Conservation (phyloP, 1,140 invertebrate genomes). For the Leptinotarsa lineolata region DNA sequence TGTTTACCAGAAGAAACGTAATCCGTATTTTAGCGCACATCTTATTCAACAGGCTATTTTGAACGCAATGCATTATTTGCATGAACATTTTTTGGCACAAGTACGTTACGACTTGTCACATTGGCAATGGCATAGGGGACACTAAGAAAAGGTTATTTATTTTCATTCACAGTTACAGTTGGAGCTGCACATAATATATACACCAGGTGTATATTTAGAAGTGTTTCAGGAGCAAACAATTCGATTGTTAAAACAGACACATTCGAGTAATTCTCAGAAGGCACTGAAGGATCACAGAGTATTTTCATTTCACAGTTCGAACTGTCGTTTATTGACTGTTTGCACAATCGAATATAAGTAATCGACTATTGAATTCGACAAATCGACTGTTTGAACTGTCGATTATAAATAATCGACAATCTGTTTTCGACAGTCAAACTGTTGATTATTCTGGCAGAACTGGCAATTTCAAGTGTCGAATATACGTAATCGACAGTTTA, state of each 20-base stretch:
- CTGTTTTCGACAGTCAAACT: too few relatives aligned
- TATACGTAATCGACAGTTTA: too few relatives aligned
- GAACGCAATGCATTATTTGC: background rate
- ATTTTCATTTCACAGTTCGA: too few relatives aligned
- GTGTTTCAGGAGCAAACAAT: background rate
- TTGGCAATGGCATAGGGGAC: slow-evolving; percentile 7
- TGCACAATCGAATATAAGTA: too few relatives aligned
- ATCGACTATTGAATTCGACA: too few relatives aligned
- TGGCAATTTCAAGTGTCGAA: too few relatives aligned
- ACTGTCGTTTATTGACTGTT: too few relatives aligned
- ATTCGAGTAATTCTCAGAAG: too few relatives aligned
- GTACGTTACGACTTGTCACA: background rate
- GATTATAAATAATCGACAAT: too few relatives aligned
- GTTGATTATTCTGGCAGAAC: too few relatives aligned
- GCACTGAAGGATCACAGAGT: too few relatives aligned
- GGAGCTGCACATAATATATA: background rate
- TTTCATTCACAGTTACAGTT: slow-evolving; percentile 3
- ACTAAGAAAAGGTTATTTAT: slow-evolving; percentile 4
- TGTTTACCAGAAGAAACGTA: background rate
- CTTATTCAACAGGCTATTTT: background rate
- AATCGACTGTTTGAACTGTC: too few relatives aligned
- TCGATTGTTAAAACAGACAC: background rate
- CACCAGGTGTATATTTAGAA: background rate
- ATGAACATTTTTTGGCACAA: background rate
- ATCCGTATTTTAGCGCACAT: background rate